Conservation (phyloP, 2,113 vertebrate species). For the Labeo catla region DNA sequence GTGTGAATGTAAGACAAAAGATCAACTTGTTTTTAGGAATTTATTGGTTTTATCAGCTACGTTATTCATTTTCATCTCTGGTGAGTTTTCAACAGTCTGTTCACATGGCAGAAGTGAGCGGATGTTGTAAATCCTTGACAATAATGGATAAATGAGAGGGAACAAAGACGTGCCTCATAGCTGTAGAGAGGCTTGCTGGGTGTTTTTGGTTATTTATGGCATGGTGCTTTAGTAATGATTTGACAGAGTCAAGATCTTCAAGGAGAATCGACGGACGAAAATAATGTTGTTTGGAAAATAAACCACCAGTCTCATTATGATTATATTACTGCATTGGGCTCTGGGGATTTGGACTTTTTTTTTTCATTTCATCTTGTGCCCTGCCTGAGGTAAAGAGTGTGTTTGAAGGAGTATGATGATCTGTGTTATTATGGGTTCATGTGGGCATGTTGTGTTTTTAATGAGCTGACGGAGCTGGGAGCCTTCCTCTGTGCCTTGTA, state of each 20-base stretch:
- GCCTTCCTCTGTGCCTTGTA: slow-evolving; percentile 47
- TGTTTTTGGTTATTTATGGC: slow-evolving; percentile 44
- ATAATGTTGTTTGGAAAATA: slow-evolving; percentile 9
- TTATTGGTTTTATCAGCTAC: slow-evolving; percentile 16
- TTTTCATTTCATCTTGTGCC: slow-evolving; percentile 39
- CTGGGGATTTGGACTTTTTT: slow-evolving; percentile 9
- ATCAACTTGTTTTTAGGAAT: neutral
- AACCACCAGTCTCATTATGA: slow-evolving; percentile 30
- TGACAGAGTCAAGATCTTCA: slow-evolving; percentile 41
- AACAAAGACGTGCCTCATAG: slow-evolving; percentile 43
- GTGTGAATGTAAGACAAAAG: neutral
- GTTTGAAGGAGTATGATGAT: slow-evolving; percentile 29
- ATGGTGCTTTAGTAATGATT: slow-evolving; percentile 28
- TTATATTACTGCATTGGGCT: slow-evolving; percentile 46
- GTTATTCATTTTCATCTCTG: slow-evolving; percentile 3
- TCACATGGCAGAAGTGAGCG: neutral
- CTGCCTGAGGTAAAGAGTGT: slow-evolving; percentile 45
- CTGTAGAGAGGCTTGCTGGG: slow-evolving; percentile 33
- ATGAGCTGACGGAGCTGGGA: slow-evolving; percentile 53
- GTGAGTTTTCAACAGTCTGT: slow-evolving; percentile 22
- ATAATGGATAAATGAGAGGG: slow-evolving; percentile 6
- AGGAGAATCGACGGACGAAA: slow-evolving; percentile 18
- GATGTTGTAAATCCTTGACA: neutral
- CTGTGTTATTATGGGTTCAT: slow-evolving; percentile 25
- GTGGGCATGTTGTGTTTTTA: slow-evolving; percentile 45